These are phyloP conservation scores for Saccopteryx bilineata DNA, from an alignment of 2,113 vertebrate species.

Conservation along the genomic window DNA sequence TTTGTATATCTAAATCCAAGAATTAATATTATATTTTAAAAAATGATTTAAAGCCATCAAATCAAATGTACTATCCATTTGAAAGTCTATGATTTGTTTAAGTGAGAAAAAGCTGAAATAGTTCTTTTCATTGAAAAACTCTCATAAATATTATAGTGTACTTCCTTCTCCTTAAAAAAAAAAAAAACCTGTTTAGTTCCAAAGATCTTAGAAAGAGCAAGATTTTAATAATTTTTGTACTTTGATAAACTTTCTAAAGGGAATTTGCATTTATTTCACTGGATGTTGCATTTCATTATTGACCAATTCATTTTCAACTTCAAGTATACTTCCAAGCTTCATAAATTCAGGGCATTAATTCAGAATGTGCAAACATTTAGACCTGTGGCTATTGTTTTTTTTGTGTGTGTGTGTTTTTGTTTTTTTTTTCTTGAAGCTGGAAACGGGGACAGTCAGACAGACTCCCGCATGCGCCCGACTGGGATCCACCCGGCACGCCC, in stretches of 20 bases:
- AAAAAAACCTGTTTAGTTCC: not conserved
- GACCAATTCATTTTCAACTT: not conserved
- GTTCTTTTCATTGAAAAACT: conserved; percentile 9
- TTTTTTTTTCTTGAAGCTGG: too few relatives aligned
- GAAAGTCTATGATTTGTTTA: not conserved
- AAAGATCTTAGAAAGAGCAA: not conserved
- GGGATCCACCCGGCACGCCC: too few relatives aligned
- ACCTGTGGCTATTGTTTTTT: not conserved
- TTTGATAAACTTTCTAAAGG: not conserved
- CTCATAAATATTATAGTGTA: not conserved
- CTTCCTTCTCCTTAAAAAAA: not conserved
- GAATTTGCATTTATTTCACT: conserved; percentile 19
- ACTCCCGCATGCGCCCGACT: too few relatives aligned
- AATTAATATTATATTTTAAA: not conserved
- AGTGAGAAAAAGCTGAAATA: not conserved
- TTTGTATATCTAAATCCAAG: not conserved
- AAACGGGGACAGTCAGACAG: too few relatives aligned
- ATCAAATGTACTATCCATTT: not conserved
- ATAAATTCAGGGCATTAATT: not conserved
- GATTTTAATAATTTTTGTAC: conserved; percentile 23
- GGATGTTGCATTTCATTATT: not conserved
- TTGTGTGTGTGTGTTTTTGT: too few relatives aligned
- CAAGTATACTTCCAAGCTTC: not conserved
- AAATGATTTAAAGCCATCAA: not conserved
- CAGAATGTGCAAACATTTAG: conserved; percentile 1